Conservation (phyloP, 2,888 invertebrate genomes). For the Himalopsyche anomala region DNA sequence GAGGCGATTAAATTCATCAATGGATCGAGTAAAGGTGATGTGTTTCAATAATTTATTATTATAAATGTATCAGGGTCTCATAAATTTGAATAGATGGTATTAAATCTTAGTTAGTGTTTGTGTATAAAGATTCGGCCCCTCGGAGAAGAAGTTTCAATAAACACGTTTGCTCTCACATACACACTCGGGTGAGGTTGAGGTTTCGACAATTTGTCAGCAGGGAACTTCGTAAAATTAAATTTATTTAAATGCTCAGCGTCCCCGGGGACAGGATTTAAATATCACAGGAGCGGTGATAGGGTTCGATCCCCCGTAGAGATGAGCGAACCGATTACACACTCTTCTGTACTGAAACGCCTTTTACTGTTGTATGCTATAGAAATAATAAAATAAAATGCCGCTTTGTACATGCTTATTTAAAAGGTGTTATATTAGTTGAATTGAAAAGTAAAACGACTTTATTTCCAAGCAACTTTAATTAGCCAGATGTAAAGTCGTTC, state of each 20-base stretch:
- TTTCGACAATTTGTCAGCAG: conserved; percentile 66
- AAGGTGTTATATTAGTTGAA: conserved; percentile 7
- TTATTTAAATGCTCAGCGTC: conserved; percentile 65
- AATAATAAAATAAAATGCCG: neutral
- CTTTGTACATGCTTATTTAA: neutral
- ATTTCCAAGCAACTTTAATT: conserved; percentile 4
- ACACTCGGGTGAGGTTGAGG: conserved; percentile 55
- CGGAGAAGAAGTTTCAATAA: conserved; percentile 54
- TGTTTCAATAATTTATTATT: neutral
- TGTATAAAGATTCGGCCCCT: neutral
- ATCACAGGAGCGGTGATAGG: conserved; percentile 57
- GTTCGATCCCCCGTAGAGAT: conserved; percentile 54
- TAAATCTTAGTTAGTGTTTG: neutral
- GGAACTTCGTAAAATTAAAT: conserved; percentile 65
- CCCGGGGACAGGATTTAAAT: conserved; percentile 64
- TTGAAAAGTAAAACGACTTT: conserved; percentile 19
- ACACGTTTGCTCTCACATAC: conserved; percentile 54
- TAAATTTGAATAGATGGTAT: neutral
- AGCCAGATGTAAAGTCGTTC: neutral
- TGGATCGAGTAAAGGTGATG: neutral
- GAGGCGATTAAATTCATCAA: too few relatives aligned
- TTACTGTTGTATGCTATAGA: neutral
- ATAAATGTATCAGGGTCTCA: conserved; percentile 8
- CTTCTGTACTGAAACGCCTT: conserved; percentile 27
- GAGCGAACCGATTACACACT: conserved; percentile 34